Conservation (phyloP, 2,797 vertebrate genomes). For the Clarias pachynema region DNA sequence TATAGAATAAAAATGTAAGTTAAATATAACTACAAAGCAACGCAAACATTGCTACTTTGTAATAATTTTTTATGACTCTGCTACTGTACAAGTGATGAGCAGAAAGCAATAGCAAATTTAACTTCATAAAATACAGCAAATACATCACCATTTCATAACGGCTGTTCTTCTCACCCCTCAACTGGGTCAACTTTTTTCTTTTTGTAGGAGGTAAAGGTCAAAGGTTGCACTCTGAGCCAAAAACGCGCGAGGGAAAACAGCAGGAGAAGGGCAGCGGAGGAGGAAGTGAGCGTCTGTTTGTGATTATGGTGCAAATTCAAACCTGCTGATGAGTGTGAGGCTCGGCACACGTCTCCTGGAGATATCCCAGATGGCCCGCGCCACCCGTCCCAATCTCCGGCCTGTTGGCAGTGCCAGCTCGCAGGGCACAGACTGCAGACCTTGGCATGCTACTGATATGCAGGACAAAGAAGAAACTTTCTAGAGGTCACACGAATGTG, state of each 20-base stretch:
- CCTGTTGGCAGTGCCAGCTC: slow-evolving; percentile 69
- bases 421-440: slow-evolving; percentile 68
- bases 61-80: background rate
- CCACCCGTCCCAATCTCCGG: slow-evolving; percentile 69
- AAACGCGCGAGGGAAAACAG: slow-evolving; percentile 46
- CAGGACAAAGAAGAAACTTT: slow-evolving; percentile 74
- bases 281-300: slow-evolving; percentile 63
- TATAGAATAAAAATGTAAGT: background rate
- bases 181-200: slow-evolving; percentile 52
- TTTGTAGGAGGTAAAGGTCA: slow-evolving; percentile 56
- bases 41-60: background rate
- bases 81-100: background rate
- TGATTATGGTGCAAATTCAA: slow-evolving; percentile 65
- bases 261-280: slow-evolving; percentile 53
- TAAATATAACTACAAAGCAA: background rate
- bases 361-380: slow-evolving; percentile 79
- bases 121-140: background rate
- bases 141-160: slow-evolving; percentile 1
- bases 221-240: slow-evolving; percentile 56
- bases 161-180: slow-evolving; percentile 25
- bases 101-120: background rate
- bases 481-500: slow-evolving; percentile 73
- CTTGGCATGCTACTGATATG: slow-evolving; percentile 70
- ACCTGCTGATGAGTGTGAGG: slow-evolving; percentile 60
- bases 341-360: slow-evolving; percentile 73